A percentile compares a stretch with the other conserved stretches of the same genome.
Conservation (phyloP, 2,888 invertebrate genomes). For the Cephus runcator region DNA sequence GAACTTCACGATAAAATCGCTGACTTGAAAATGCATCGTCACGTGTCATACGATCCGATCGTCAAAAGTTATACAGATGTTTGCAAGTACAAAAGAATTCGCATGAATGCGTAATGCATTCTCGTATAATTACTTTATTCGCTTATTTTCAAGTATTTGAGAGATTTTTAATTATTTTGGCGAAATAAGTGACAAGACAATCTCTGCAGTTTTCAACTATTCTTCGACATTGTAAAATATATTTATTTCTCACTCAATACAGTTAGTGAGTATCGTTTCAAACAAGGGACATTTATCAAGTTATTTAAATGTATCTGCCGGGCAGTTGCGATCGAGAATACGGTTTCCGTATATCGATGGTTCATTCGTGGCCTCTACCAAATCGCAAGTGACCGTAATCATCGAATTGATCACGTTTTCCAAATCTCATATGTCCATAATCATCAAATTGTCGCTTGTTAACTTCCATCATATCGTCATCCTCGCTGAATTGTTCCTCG, state of each 20-base stretch:
- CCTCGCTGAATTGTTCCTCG: conserved; percentile 57
- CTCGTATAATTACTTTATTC: neutral
- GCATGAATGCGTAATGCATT: neutral
- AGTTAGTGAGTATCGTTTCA: neutral
- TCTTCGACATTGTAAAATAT: conserved; percentile 1
- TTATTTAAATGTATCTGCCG: neutral
- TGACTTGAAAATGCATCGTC: conserved; percentile 32
- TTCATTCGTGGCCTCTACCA: conserved; percentile 67
- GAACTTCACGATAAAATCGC: conserved; percentile 39
- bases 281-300: neutral
- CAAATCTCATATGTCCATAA: conserved; percentile 73
- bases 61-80: conserved; percentile 18
- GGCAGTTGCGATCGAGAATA: neutral
- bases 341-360: neutral
- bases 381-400: conserved; percentile 82
- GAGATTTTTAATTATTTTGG: neutral
- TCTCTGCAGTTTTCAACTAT: neutral
- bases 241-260: neutral
- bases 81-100: neutral
- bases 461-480: conserved; percentile 66
- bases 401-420: conserved; percentile 75
- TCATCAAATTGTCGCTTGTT: conserved; percentile 70
- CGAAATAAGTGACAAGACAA: neutral
- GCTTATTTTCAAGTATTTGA: neutral
- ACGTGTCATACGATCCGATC: conserved; percentile 22